These are phyloP conservation scores for Telenomus remus DNA, from an alignment of 1,140 invertebrate species.

Conservation along the genomic window DNA sequence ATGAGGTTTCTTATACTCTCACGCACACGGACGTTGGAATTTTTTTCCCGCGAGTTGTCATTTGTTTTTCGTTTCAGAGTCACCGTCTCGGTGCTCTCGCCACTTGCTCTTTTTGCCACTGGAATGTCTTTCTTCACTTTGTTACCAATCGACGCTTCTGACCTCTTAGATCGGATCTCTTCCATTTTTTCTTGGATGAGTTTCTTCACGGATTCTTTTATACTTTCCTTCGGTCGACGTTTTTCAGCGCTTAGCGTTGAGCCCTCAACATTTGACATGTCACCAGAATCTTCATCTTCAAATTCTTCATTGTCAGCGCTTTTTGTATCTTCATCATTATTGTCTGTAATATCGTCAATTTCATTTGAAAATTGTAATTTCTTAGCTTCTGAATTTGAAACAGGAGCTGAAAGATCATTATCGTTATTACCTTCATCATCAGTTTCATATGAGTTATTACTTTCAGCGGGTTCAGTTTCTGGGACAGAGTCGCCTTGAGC, in stretches of 20 bases:
- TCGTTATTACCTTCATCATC: too few relatives aligned
- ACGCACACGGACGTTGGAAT: constrained; percentile 55
- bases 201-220: constrained; percentile 70
- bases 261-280: not conserved
- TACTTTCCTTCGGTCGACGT: constrained; percentile 52
- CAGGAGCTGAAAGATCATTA: too few relatives aligned
- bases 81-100: constrained; percentile 37
- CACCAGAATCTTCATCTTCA: not conserved
- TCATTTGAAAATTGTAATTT: not conserved
- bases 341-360: constrained; percentile 1
- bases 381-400: not conserved
- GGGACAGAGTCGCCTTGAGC: not conserved
- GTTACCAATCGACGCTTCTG: constrained; percentile 26
- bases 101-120: constrained; percentile 29
- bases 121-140: constrained; percentile 47
- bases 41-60: constrained; percentile 29
- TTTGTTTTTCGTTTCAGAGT: constrained; percentile 46
- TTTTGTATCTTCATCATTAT: not conserved
- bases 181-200: constrained; percentile 68
- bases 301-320: not conserved
- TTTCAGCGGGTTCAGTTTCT: too few relatives aligned
- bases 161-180: constrained; percentile 60
- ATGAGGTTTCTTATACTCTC: constrained; percentile 73
- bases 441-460: too few relatives aligned
- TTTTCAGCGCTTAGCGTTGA: constrained; percentile 14